Evolutionary conservation across 2,888 invertebrate species (phyloP).

Genomic region (Acronicta alni): DNA sequence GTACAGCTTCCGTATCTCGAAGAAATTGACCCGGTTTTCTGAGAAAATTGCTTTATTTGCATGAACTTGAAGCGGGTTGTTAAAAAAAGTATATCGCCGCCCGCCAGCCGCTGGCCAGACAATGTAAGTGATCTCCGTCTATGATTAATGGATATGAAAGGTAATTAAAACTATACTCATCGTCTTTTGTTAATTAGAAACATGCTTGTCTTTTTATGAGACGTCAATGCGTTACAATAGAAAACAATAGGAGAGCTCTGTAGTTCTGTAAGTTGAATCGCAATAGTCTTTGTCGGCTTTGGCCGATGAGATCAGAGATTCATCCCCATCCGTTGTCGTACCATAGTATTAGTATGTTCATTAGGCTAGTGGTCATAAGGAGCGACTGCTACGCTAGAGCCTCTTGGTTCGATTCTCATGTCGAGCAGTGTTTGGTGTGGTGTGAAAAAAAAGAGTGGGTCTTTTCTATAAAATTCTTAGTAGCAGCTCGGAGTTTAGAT

Average conservation of each 20-base stretch:
- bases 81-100: conserved; percentile 59
- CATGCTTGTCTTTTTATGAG: not conserved
- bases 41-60: conserved; percentile 78
- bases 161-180: conserved; percentile 29
- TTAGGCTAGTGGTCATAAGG: no score
- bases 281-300: no score
- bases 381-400: no score
- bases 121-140: conserved; percentile 38
- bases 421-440: no score
- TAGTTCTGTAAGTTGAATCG: no score
- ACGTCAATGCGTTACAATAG: not conserved
- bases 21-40: conserved; percentile 78
- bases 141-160: conserved; percentile 27
- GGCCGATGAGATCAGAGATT: no score
- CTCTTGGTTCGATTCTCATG: no score
- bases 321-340: no score
- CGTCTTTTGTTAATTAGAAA: conserved; percentile 7
- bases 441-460: no score
- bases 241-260: not conserved
- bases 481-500: no score
- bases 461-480: no score
- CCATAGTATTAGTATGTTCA: no score
- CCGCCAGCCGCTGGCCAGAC: conserved; percentile 17
- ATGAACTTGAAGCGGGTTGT: conserved; percentile 63
- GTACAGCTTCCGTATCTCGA: conserved; percentile 68